Conservation (phyloP, 2,888 invertebrate species). For the Coleophora deauratella region DNA sequence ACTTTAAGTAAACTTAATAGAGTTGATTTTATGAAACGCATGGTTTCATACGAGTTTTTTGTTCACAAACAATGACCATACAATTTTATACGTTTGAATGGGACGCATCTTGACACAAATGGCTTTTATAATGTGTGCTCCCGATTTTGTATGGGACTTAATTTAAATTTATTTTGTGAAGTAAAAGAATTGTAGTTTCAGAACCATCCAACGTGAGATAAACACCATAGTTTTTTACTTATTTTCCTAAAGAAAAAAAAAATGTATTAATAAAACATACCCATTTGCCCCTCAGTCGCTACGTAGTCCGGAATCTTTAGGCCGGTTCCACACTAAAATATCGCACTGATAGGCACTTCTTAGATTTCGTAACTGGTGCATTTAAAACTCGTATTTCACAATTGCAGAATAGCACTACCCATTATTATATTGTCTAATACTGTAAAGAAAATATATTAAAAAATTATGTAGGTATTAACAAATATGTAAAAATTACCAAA, state of each 20-base stretch:
- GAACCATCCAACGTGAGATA: too few relatives aligned
- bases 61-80: conserved; percentile 35
- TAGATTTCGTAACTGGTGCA: conserved; percentile 18
- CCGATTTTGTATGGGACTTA: conserved; percentile 35
- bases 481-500: too few relatives aligned
- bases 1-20: conserved; percentile 12
- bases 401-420: conserved; percentile 11
- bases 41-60: too few relatives aligned
- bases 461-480: too few relatives aligned
- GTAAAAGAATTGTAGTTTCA: too few relatives aligned
- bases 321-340: conserved; percentile 28
- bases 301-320: conserved; percentile 60
- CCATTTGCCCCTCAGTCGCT: conserved; percentile 58
- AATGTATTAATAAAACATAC: conserved; percentile 33
- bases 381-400: conserved; percentile 36
- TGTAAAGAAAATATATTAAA: conserved; percentile 8
- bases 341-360: conserved; percentile 30
- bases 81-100: conserved; percentile 39
- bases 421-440: conserved; percentile 3
- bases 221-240: too few relatives aligned
- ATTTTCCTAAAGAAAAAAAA: conserved; percentile 6
- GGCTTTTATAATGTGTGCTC: conserved; percentile 28
- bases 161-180: conserved; percentile 20
- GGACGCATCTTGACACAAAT: conserved; percentile 29
- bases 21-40: conserved; percentile 4